Evolutionary conservation across 2,888 invertebrate genomes (phyloP).

Genomic region (Poecilobothrus nobilitatus): DNA sequence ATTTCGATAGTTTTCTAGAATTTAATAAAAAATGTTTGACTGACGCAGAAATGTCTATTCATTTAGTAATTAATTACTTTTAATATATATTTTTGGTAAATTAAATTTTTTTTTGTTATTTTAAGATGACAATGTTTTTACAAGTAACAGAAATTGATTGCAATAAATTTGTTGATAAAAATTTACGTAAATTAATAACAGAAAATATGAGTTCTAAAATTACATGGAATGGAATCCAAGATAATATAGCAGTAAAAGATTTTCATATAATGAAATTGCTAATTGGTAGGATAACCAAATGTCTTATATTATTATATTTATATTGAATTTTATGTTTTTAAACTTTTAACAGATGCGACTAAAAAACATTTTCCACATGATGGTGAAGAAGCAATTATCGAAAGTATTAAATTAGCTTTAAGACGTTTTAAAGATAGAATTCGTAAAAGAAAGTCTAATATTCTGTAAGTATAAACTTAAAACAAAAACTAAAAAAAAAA

Average conservation of each 20-base stretch:
- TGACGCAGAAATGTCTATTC: not conserved
- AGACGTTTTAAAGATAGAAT: not conserved
- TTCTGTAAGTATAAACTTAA: not conserved
- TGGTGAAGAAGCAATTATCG: not conserved
- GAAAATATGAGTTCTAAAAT: not conserved
- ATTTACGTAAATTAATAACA: constrained; percentile 3
- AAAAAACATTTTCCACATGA: not conserved
- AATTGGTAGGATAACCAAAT: not conserved
- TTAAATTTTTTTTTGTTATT: not conserved
- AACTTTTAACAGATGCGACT: not conserved
- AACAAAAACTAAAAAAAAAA: no score
- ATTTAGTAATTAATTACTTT: not conserved
- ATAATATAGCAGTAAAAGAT: not conserved
- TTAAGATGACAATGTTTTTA: not conserved
- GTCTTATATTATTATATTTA: no score
- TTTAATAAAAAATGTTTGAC: not conserved
- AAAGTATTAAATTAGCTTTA: not conserved
- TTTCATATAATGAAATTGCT: not conserved
- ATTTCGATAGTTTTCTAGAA: not conserved
- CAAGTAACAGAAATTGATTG: not conserved
- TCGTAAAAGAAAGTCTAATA: not conserved
- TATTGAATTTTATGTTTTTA: no score
- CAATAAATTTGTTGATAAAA: not conserved
- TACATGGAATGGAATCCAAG: not conserved
- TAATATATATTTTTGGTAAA: no score